Base-by-base conservation (phyloP, 2,797 vertebrate genomes). In the Glyptemys insculpta region DNA sequence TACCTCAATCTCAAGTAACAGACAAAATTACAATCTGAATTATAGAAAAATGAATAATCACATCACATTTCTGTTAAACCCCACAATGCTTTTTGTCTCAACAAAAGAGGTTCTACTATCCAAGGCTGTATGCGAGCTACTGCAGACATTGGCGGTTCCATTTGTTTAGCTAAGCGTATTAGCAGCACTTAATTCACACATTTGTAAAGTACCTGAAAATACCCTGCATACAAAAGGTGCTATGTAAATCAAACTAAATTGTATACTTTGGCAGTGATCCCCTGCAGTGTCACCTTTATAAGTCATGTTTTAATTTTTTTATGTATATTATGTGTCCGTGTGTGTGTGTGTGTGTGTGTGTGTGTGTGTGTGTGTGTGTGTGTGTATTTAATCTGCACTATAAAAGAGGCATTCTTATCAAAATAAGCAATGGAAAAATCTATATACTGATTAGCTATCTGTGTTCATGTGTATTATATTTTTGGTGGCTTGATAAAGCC, bases 1-100 rank as follows among this genome's bases (percentile, higher is more conserved):
- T 92, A 91, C 89, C 83, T 93, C 76, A 10, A 79, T 95, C 94
- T 96, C 91, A 89, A 85, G 79, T 4, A 72, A 68, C 25, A 88
- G 31, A 92, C 83, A 91, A 95, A 95, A 94, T 25, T 81, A 76
- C 49, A 92, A 14, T 54, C 37, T 62, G 92, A 88, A 79, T 88
- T 52, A 89, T 19, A 21, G 81, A 74, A 88, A 68, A 65, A 81
- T 2, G 19, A n/a, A 25, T 34, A 85, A 81, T 23, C 82, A 65
- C 49, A 88, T 12, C 25, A 79, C 23, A 47, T 87, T 91, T 89
- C 85, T 95, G 34, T 27, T 88, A 89, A 74, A 86, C 62, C 81
- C 41, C n/a, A 41, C n/a, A 95, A 92, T 5, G 18, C 19, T 84
- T n/a, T 37, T 83, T 76, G 2, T 44, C 15, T 88, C 83, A 95